phyloP scores from a whole-genome alignment of 2,797 vertebrate genomes.

The Threskiornis aethiopicus region DNA sequence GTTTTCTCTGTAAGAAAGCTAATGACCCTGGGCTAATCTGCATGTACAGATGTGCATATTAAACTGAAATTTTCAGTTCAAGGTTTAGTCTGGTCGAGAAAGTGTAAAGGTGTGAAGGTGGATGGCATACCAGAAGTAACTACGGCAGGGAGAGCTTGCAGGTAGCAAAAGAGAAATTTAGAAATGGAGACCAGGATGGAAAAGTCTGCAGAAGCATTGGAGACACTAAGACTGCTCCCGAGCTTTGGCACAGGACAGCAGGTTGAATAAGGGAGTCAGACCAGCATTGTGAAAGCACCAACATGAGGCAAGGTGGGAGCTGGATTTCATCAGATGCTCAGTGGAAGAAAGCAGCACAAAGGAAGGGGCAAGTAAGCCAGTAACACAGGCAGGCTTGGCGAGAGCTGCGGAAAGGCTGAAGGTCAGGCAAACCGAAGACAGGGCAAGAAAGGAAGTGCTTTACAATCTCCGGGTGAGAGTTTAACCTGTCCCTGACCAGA shows the following conservation, averaged over 20 bases:
- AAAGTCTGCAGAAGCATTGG: not conserved
- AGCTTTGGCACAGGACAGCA: not conserved
- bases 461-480: not conserved
- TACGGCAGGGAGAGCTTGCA: not conserved
- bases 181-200: not conserved
- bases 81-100: not conserved
- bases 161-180: not conserved
- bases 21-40: constrained; percentile 3
- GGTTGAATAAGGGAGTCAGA: not conserved
- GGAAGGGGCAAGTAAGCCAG: not conserved
- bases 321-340: not conserved
- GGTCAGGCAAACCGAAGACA: not conserved
- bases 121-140: not conserved
- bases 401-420: not conserved
- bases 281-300: not conserved
- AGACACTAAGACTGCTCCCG: accelerated
- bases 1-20: not conserved
- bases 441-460: not conserved
- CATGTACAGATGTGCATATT: not conserved
- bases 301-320: accelerated
- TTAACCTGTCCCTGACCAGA: not conserved
- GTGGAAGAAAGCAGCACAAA: not conserved
- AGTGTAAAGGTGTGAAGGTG: not conserved
- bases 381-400: not conserved
- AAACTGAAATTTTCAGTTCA: not conserved